Evolutionary conservation across 1,140 invertebrate genomes (phyloP), one percentile per base, ranked within the genome.

Genomic region (Drosophila novamexicana): DNA sequence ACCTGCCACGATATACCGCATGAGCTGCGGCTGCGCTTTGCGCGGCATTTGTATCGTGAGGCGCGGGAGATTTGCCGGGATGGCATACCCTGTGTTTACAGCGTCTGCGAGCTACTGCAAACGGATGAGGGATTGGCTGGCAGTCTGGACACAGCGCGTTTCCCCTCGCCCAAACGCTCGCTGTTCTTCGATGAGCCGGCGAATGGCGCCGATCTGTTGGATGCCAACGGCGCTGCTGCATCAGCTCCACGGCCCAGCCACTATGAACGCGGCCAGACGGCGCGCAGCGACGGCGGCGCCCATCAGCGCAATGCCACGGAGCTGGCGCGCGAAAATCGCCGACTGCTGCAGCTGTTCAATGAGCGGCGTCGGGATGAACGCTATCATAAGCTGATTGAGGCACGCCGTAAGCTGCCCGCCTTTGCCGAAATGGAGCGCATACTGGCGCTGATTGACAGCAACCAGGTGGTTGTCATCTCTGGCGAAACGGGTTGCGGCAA

Each of bases 401-500:
- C 91, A 14, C 92, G 96, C 63, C 92, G 91, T 80, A 94, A 94
- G 76, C 90, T 97, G 57, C 96, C 96, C 1, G 95, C 95, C 4
- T 96, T 94, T 94, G 80, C 93, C 6, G 95, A 94, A 89, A 95
- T 92, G 91, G 85, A 94, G 36, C 94, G 95, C 54, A 96, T 97
- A 81, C 81, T 97, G 69, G 93, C 94, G 66, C 85, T 95, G 12
- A 93, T 97, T 16, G 88, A 94, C 16, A 93, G 93, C 59, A 95
- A 95, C 70, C 95, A 95, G 84, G 95, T 97, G 6, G 92, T 97
- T 45, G 94, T 98, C 8, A 96, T 98, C 62, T 96, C 96, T 78
- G 97, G 97, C 7, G 96, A 97, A 78, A 97, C 97, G 1, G 97
- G 97, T 12, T 98, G 97, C 88, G 97, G 97, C 14, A 98, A 98